phyloP scores from a whole-genome alignment of 2,113 vertebrate species.

The Saguinus midas region DNA sequence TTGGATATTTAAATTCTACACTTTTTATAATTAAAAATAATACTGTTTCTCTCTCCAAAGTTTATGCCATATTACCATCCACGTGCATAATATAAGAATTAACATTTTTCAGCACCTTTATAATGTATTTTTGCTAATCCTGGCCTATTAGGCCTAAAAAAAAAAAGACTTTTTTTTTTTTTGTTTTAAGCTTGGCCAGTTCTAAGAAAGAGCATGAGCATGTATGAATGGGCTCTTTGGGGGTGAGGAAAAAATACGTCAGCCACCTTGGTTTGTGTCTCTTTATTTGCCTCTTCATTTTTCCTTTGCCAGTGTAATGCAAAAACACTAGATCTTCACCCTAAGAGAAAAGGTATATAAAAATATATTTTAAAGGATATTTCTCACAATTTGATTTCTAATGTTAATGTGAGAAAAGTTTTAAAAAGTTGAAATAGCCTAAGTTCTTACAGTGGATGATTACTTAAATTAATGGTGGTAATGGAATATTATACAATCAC shows the following conservation, averaged over 20 bases:
- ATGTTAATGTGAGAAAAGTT: background rate
- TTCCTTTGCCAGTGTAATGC: background rate
- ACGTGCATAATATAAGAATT: background rate
- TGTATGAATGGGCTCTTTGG: background rate
- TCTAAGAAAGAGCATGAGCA: background rate
- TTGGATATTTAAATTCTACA: background rate
- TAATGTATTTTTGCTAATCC: background rate
- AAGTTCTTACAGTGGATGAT: background rate
- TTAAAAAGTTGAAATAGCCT: background rate
- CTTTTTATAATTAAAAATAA: slow-evolving; percentile 40
- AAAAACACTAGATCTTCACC: background rate
- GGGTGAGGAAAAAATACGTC: background rate
- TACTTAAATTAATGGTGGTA: slow-evolving; percentile 44
- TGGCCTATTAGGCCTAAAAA: background rate
- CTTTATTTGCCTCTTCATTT: slow-evolving; percentile 2
- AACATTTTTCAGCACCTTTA: background rate
- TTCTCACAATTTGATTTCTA: slow-evolving; percentile 52
- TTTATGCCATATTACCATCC: background rate
- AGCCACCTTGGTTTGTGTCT: background rate
- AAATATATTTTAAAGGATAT: background rate
- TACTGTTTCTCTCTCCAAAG: background rate
- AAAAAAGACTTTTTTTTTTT: background rate
- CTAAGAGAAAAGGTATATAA: background rate
- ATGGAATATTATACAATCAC: slow-evolving; percentile 34
- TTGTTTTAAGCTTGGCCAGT: background rate